A percentile compares a stretch with the other conserved stretches of the same genome.
Evolutionary conservation across 2,113 vertebrate species (phyloP).

Genomic region (Carlito syrichta): DNA sequence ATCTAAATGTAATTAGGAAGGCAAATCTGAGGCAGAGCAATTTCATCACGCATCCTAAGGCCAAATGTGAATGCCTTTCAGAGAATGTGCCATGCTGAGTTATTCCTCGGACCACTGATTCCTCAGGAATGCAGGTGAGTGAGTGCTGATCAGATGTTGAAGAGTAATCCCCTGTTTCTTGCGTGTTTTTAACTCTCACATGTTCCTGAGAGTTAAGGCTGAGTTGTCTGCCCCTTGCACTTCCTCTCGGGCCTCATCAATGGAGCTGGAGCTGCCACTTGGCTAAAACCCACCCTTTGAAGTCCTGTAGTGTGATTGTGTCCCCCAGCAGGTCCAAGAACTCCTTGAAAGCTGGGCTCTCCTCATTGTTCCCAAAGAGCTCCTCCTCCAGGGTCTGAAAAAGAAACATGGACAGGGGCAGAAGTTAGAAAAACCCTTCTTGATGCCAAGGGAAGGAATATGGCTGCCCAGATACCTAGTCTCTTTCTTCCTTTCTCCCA

Average conservation of each 20-base stretch:
- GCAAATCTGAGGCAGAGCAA: not conserved
- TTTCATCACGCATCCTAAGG: not conserved
- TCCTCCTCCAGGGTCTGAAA: slow-evolving; percentile 92
- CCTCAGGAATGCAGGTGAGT: not conserved
- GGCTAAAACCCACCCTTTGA: slow-evolving; percentile 89
- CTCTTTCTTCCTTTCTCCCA: not conserved
- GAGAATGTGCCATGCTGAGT: not conserved
- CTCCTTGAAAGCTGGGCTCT: slow-evolving; percentile 90
- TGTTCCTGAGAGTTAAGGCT: not conserved
- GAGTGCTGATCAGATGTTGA: not conserved
- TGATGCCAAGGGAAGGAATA: not conserved
- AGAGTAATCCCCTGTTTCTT: not conserved
- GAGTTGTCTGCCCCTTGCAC: not conserved
- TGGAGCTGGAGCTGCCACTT: not conserved
- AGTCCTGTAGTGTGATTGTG: slow-evolving; percentile 93
- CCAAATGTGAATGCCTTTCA: not conserved
- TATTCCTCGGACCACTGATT: not conserved
- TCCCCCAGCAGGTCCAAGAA: slow-evolving; percentile 93
- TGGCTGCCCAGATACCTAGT: not conserved
- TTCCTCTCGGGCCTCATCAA: not conserved
- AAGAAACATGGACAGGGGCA: not conserved
- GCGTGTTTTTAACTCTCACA: not conserved
- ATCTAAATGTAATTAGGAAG: slow-evolving; percentile 9
- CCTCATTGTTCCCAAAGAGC: slow-evolving; percentile 93
- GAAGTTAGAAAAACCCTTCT: not conserved